Conservation (phyloP, 2,113 vertebrate species). For the Hypanus sabinus region DNA sequence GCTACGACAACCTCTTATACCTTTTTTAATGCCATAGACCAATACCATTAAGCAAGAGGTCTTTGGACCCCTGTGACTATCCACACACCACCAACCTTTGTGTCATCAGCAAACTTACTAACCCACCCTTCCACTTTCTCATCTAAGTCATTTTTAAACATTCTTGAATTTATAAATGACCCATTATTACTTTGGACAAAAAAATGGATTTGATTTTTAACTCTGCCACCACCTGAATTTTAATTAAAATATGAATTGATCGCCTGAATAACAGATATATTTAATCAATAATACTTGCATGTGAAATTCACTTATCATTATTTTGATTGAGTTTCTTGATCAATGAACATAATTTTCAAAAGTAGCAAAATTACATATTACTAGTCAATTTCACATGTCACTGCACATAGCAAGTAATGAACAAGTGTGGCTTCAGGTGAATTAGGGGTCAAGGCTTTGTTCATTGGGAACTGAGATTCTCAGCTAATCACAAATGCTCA, state of each 20-base stretch:
- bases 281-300: not conserved
- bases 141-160: no score
- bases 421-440: not conserved
- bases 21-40: no score
- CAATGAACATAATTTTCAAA: not conserved
- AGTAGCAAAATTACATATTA: not conserved
- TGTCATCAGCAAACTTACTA: no score
- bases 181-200: not conserved
- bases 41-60: no score
- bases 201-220: not conserved
- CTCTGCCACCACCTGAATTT: not conserved
- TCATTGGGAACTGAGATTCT: not conserved
- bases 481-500: not conserved
- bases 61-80: no score
- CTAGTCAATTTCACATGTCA: constrained; percentile 5
- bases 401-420: not conserved
- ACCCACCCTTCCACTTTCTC: no score
- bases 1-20: no score
- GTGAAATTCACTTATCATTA: not conserved
- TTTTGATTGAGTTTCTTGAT: not conserved
- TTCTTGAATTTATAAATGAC: not conserved
- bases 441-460: not conserved
- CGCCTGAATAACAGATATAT: not conserved
- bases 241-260: not conserved
- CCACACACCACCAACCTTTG: no score